phyloP scores from a whole-genome alignment of 2,797 vertebrate species.

The Myripristis murdjan region DNA sequence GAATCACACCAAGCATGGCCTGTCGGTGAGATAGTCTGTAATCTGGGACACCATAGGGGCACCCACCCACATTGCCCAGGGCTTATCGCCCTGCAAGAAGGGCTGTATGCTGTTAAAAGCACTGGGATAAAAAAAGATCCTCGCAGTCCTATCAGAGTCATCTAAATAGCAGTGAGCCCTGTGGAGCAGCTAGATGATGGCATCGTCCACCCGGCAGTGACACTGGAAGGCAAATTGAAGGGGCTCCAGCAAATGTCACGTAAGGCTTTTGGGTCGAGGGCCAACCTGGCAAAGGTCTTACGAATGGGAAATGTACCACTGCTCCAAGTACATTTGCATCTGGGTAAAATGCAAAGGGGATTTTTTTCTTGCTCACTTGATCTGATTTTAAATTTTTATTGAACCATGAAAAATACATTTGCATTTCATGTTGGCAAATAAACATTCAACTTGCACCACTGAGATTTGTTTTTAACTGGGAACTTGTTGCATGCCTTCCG shows the following conservation, averaged over 20 bases:
- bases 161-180: constrained; percentile 38
- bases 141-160: constrained; percentile 10
- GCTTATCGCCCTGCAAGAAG: constrained; percentile 15
- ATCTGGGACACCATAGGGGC: constrained; percentile 32
- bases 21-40: constrained; percentile 31
- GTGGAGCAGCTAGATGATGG: constrained; percentile 16
- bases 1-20: constrained; percentile 15
- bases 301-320: constrained; percentile 5
- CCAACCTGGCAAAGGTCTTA: too few relatives aligned
- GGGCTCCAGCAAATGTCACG: background rate
- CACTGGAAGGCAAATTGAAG: constrained; percentile 8
- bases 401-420: too few relatives aligned
- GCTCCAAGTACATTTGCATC: constrained; percentile 21
- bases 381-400: too few relatives aligned
- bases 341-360: too few relatives aligned
- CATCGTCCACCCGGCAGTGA: constrained; percentile 10
- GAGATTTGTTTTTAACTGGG: too few relatives aligned
- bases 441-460: too few relatives aligned
- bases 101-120: constrained; percentile 22
- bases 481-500: too few relatives aligned
- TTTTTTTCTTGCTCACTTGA: too few relatives aligned
- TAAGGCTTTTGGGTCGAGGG: background rate
- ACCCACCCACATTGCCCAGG: constrained; percentile 37
- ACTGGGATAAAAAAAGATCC: constrained; percentile 23
- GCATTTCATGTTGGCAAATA: too few relatives aligned